Evolutionary conservation across 2,113 vertebrate genomes (phyloP).

Genomic region (Antechinus stuartii): DNA sequence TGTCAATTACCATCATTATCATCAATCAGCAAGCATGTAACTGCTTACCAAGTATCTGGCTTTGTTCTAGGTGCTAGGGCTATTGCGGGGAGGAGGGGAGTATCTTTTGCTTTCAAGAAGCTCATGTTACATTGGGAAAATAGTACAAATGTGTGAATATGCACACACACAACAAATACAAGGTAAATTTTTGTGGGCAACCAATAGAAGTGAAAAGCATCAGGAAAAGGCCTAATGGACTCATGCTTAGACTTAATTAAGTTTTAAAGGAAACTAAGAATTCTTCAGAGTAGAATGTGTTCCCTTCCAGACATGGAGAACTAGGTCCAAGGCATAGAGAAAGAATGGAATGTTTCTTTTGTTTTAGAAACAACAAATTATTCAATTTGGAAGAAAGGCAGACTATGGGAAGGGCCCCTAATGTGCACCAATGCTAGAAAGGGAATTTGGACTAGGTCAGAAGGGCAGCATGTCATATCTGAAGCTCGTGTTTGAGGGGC

Average conservation of each 20-base stretch:
- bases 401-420: neutral
- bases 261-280: neutral
- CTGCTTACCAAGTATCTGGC: neutral
- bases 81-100: neutral
- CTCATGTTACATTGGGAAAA: neutral
- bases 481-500: neutral
- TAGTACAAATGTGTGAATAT: neutral
- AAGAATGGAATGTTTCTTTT: neutral
- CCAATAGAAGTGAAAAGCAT: neutral
- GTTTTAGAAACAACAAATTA: neutral
- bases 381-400: neutral
- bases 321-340: neutral
- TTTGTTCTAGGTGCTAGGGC: neutral
- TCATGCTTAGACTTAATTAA: neutral
- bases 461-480: neutral
- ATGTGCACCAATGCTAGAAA: neutral
- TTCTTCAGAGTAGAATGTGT: neutral
- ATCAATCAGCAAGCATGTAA: neutral
- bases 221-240: neutral
- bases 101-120: neutral
- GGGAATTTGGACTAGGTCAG: neutral
- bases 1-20: neutral
- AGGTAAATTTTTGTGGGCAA: neutral
- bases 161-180: neutral
- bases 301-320: neutral